These are phyloP conservation scores for Lanistes nyassanus DNA, from an alignment of 1,140 invertebrate genomes.

Conservation along the genomic window DNA sequence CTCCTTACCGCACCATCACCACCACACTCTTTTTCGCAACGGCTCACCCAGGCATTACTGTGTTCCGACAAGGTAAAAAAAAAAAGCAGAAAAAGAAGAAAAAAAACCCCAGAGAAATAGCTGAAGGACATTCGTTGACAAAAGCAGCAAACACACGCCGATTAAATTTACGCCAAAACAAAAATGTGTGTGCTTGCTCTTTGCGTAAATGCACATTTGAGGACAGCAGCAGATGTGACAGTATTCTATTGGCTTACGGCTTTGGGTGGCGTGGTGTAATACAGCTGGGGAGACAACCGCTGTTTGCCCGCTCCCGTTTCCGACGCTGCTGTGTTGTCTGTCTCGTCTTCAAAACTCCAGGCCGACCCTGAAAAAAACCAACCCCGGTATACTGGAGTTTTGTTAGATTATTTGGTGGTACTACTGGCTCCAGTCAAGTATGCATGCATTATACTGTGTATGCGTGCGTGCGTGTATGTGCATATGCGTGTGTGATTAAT, in stretches of 20 bases:
- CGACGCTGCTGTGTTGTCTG: constrained; percentile 50
- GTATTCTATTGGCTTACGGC: constrained; percentile 35
- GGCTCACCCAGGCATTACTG: not conserved
- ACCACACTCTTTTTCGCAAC: too few species aligned
- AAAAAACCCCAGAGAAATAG: not conserved
- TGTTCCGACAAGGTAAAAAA: not conserved
- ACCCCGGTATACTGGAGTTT: too few species aligned
- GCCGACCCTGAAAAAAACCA: constrained; percentile 56
- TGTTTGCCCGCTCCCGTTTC: constrained; percentile 42
- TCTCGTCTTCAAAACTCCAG: constrained; percentile 55
- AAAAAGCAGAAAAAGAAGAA: too few species aligned
- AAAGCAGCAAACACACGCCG: too few species aligned
- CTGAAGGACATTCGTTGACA: too few species aligned
- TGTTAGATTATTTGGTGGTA: not conserved
- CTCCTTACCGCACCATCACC: too few species aligned
- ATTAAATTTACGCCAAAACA: too few species aligned
- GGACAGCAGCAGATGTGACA: too few species aligned
- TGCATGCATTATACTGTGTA: not conserved
- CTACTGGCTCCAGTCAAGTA: too few species aligned
- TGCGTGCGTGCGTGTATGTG: constrained; percentile 7
- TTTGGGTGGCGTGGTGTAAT: constrained; percentile 53
- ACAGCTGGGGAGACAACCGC: constrained; percentile 38
- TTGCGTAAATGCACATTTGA: not conserved
- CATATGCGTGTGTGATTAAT: not conserved
- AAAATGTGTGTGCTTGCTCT: too few species aligned